phyloP scores from a whole-genome alignment of 2,888 invertebrate species.

The Trachelus tabidus region DNA sequence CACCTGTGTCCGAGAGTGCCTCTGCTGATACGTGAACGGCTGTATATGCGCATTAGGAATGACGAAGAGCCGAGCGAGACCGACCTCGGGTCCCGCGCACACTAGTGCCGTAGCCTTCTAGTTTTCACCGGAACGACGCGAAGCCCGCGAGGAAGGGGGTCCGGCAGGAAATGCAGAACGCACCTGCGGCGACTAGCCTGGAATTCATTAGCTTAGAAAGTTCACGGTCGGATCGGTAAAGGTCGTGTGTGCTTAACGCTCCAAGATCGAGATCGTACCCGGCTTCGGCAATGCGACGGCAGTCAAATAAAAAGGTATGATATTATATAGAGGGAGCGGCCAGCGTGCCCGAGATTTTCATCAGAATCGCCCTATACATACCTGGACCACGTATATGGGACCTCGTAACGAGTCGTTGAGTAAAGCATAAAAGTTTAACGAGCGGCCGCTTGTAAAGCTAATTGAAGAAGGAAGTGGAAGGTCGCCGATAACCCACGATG shows the following conservation, averaged over 20 bases:
- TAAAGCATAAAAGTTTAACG: conserved; percentile 57
- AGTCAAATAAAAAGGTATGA: not conserved
- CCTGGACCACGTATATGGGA: conserved; percentile 6
- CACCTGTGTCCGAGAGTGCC: not conserved
- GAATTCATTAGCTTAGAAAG: conserved; percentile 60
- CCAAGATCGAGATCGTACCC: conserved; percentile 1
- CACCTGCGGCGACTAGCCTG: conserved; percentile 29
- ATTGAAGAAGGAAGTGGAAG: conserved; percentile 48
- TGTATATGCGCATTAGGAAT: not conserved
- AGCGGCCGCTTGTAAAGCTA: conserved; percentile 51
- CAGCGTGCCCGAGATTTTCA: conserved; percentile 43
- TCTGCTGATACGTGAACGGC: not conserved
- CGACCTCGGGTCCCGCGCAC: conserved; percentile 17
- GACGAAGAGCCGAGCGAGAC: not conserved
- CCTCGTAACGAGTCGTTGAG: conserved; percentile 43
- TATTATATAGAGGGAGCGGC: not conserved
- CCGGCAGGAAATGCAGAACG: conserved; percentile 38
- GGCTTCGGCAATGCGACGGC: not conserved
- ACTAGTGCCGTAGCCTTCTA: not conserved
- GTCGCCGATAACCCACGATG: conserved; percentile 2
- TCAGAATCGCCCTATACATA: conserved; percentile 24
- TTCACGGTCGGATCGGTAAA: conserved; percentile 52
- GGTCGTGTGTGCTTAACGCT: conserved; percentile 23
- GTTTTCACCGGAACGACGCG: conserved; percentile 34
- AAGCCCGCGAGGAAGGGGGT: conserved; percentile 17